Conservation (phyloP, 2,888 invertebrate genomes). For the Protodeltote pygarga region DNA sequence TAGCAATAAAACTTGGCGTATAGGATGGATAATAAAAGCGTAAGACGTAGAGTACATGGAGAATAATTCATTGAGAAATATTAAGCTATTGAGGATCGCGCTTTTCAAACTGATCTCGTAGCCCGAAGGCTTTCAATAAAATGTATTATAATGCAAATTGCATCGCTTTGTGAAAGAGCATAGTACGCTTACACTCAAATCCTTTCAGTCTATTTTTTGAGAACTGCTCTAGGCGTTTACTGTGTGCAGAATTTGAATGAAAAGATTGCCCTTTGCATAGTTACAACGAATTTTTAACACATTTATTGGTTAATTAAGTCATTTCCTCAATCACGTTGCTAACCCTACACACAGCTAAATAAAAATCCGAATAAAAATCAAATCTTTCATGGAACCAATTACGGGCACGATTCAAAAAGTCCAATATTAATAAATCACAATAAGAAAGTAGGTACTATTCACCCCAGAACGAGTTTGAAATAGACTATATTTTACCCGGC, state of each 20-base stretch:
- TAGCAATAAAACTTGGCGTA: constrained; percentile 44
- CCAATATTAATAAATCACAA: background rate
- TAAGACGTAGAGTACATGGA: constrained; percentile 12
- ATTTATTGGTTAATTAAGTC: constrained; percentile 13
- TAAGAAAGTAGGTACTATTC: background rate
- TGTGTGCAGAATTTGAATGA: constrained; percentile 31
- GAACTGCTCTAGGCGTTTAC: constrained; percentile 42
- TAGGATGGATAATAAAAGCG: constrained; percentile 32
- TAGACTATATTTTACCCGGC: constrained; percentile 16
- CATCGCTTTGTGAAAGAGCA: constrained; percentile 70
- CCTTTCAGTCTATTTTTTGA: constrained; percentile 59
- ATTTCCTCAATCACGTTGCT: constrained; percentile 4
- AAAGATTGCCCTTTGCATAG: constrained; percentile 20
- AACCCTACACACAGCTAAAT: no score
- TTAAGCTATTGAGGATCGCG: constrained; percentile 58
- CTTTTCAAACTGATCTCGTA: constrained; percentile 62
- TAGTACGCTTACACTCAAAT: constrained; percentile 64
- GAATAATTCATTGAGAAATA: constrained; percentile 38
- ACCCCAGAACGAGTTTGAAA: constrained; percentile 12
- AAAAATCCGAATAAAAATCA: no score
- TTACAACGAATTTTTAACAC: no score
- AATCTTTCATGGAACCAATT: no score
- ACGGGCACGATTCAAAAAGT: no score
- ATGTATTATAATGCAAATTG: constrained; percentile 84
- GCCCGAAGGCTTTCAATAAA: constrained; percentile 71